Conservation (phyloP, 1,140 invertebrate species). For the Rhysida immarginata region DNA sequence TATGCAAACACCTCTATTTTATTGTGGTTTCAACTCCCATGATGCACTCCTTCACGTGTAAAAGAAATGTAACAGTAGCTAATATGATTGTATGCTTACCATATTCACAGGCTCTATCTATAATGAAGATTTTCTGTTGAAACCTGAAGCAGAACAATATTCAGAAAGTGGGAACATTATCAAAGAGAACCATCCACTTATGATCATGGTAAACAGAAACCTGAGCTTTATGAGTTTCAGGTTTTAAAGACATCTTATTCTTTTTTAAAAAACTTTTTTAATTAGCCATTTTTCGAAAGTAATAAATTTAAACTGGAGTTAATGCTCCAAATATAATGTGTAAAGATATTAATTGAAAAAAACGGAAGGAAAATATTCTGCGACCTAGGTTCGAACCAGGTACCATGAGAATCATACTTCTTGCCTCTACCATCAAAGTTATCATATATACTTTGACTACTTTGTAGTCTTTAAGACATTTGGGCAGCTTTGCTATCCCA, state of each 20-base stretch:
- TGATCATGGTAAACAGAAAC: constrained; percentile 35
- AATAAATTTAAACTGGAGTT: too few relatives aligned
- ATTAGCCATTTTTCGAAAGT: not conserved
- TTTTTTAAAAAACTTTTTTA: too few relatives aligned
- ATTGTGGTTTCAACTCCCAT: too few relatives aligned
- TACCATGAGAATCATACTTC: not conserved
- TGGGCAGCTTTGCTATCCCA: not conserved
- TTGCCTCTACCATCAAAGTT: not conserved
- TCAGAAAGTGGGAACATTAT: constrained; percentile 21
- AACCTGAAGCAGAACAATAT: not conserved
- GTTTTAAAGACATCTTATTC: too few relatives aligned
- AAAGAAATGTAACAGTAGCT: not conserved
- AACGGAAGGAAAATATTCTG: too few relatives aligned
- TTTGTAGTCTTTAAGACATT: too few relatives aligned
- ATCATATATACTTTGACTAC: too few relatives aligned
- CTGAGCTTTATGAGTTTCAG: too few relatives aligned
- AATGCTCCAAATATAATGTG: not conserved
- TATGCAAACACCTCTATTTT: too few relatives aligned
- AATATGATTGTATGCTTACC: not conserved
- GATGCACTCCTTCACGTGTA: constrained; percentile 8
- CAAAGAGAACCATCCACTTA: constrained; percentile 37
- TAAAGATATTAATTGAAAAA: not conserved
- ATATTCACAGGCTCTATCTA: not conserved
- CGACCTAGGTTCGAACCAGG: too few relatives aligned
- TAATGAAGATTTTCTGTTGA: not conserved